A percentile compares a stretch with the other conserved stretches of the same genome.
phyloP scores from a whole-genome alignment of 1,140 invertebrate genomes.

The Portunus trituberculatus region DNA sequence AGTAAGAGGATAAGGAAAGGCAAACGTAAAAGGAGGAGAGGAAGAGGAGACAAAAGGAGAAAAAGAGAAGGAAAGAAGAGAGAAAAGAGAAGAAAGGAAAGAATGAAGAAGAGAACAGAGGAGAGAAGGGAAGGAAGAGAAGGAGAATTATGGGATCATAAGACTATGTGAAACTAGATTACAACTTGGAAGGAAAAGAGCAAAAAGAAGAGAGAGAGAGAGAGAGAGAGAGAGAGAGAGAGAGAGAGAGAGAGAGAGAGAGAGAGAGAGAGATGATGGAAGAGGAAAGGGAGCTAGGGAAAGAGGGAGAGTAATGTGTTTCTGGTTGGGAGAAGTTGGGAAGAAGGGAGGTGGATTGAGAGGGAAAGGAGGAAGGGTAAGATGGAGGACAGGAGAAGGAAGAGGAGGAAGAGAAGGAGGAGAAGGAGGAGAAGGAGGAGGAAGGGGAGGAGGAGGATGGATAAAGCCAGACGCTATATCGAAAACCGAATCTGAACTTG shows the following conservation, averaged over 20 bases:
- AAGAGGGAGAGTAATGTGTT: background rate
- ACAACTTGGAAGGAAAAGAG: background rate
- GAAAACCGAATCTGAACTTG: background rate
- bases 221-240: background rate
- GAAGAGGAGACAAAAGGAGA: too few relatives aligned
- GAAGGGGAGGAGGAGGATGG: background rate
- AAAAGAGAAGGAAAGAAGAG: too few relatives aligned
- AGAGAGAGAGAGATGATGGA: background rate
- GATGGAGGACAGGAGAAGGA: background rate
- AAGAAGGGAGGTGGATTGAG: too few relatives aligned
- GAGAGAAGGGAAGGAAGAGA: too few relatives aligned
- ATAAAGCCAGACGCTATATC: background rate
- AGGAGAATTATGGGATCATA: too few relatives aligned
- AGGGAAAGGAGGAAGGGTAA: background rate
- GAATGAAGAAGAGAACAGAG: too few relatives aligned
- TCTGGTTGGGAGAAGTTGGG: background rate
- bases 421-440: background rate
- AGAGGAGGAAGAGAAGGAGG: background rate
- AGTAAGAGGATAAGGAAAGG: too few relatives aligned
- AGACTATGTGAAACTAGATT: too few relatives aligned
- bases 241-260: conserved; percentile 25
- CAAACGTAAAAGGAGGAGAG: too few relatives aligned
- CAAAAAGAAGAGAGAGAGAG: background rate
- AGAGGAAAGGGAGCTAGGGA: too few relatives aligned
- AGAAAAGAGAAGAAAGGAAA: too few relatives aligned